A percentile compares a stretch with the other conserved stretches of the same genome.
Conservation (phyloP, 2,113 vertebrate genomes). For the Limanda limanda region DNA sequence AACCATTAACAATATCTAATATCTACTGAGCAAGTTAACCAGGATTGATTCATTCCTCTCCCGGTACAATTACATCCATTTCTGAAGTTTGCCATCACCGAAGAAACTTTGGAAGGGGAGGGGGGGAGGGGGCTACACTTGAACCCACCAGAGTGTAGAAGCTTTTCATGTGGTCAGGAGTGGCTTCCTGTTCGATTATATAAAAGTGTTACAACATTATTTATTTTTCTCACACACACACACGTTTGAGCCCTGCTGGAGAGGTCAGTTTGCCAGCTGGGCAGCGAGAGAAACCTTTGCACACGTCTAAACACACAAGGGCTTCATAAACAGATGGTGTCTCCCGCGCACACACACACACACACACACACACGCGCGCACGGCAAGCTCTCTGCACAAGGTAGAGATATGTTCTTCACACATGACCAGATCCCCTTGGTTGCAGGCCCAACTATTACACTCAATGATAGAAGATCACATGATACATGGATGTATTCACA, state of each 20-base stretch:
- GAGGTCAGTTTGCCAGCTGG: slow-evolving; percentile 56
- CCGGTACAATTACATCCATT: no score
- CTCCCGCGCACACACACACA: neutral
- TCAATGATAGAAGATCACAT: slow-evolving; percentile 16
- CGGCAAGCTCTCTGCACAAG: neutral
- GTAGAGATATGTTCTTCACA: slow-evolving; percentile 36
- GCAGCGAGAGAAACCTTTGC: slow-evolving; percentile 60
- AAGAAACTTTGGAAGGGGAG: no score
- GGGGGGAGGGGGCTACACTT: no score
- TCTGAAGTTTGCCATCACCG: no score
- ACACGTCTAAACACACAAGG: slow-evolving; percentile 55
- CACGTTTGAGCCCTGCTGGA: slow-evolving; percentile 20
- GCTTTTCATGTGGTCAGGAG: no score
- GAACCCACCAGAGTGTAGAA: no score
- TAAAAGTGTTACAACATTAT: slow-evolving; percentile 13
- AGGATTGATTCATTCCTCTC: no score
- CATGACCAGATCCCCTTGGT: slow-evolving; percentile 28
- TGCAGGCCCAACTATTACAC: slow-evolving; percentile 22
- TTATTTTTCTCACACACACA: slow-evolving; percentile 18
- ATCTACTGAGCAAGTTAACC: no score
- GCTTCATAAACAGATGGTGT: slow-evolving; percentile 56
- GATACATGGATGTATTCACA: neutral
- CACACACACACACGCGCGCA: slow-evolving; percentile 9
- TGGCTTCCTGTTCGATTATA: neutral
- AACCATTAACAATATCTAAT: no score